Percentiles rank a stretch among this genome's conserved stretches.
Conservation (phyloP, 92 coral and sea anemone species). For the Porites divaricata region DNA sequence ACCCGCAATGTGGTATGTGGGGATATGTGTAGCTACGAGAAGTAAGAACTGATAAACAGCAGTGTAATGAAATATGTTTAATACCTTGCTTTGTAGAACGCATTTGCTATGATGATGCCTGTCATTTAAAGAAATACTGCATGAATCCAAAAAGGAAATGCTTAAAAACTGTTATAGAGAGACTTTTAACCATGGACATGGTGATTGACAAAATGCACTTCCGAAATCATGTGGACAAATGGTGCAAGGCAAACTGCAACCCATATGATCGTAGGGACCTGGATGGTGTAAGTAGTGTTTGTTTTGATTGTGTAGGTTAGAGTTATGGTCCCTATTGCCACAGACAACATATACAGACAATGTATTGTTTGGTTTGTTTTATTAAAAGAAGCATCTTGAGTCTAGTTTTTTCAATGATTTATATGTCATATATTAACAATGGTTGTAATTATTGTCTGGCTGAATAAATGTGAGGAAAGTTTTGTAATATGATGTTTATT, state of each 20-base stretch:
- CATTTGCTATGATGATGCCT: neutral
- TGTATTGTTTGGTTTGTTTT: neutral
- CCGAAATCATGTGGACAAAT: constrained; percentile 41
- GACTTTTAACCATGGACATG: constrained; percentile 4
- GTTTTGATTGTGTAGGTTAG: neutral
- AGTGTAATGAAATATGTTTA: too few species aligned
- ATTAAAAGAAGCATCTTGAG: too few species aligned
- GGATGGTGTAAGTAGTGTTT: constrained; percentile 1
- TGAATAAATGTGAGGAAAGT: too few species aligned
- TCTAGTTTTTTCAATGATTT: too few species aligned
- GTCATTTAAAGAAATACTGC: constrained; percentile 1
- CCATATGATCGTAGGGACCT: constrained; percentile 20
- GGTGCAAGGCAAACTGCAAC: constrained; percentile 50
- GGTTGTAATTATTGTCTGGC: too few species aligned
- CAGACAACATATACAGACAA: neutral
- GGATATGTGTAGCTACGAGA: too few species aligned
- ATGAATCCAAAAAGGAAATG: constrained; percentile 13
- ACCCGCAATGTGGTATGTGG: too few species aligned
- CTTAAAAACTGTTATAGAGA: constrained; percentile 11
- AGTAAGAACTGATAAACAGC: too few species aligned
- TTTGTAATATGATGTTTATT: neutral
- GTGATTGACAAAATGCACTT: constrained; percentile 37
- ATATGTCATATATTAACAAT: too few species aligned
- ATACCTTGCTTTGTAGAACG: too few species aligned
- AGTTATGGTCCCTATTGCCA: neutral